Base-by-base conservation (phyloP, 2,113 vertebrate genomes). In the Colius striatus region DNA sequence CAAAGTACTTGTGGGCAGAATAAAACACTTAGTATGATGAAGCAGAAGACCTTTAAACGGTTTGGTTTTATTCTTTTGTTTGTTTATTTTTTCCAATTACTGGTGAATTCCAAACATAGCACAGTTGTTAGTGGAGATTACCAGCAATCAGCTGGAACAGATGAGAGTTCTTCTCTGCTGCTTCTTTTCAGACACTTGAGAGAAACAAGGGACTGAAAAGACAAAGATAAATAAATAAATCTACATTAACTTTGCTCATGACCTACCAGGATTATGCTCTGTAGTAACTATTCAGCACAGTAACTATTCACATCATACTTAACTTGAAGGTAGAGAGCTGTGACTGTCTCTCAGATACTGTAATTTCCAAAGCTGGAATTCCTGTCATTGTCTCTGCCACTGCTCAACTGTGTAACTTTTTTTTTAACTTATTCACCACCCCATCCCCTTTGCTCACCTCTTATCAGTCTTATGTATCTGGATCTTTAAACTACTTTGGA, bases 341-440 rank as follows among this genome's bases (percentile, higher is more conserved):
- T 58, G 55, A 3, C 32, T 74, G 11, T 54, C 4, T 71, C n/a
- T 89, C 23, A 43, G 15, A 47, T 54, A 16, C 4, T 32, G 10
- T 18, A 16, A 29, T 71, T 78, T 17, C 14, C 13, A 83, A 57
- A 47, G 21, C 66, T 53, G 50, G 57, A 48, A 58, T 50, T 91
- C 23, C 21, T 71, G 4, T 57, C 29, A 4, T 55, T 0, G 0
- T 5, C 43, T 38, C 27, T 91, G 23, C 20, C 4, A 0, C 45
- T 61, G 30, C 54, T 85, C 27, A 63, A 26, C 53, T 68, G 0
- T 43, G n/a, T 51, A n/a, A 14, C 47, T 76, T 83, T n/a, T 41
- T 43, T 6, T 43, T 6, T 21, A 62, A 9, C 2, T 63, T 55
- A 20, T 10, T 87, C 16, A 47, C 45, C 47, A 34, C 16, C 5